These are phyloP conservation scores for Parnassius apollo DNA, from an alignment of 2,888 invertebrate species.

Conservation along the genomic window DNA sequence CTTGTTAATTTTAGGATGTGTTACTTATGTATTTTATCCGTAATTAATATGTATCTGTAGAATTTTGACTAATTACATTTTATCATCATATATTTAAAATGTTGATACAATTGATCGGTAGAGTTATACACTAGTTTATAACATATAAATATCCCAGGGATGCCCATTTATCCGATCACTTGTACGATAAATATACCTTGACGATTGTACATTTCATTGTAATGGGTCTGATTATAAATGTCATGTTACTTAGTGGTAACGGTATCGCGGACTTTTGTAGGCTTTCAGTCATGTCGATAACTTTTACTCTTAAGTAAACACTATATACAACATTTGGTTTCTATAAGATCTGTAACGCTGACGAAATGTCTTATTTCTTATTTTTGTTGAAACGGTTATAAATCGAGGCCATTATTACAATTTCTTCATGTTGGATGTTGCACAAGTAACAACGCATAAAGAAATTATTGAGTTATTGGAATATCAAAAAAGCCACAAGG, in stretches of 20 bases:
- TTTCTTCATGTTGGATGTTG: slow-evolving; percentile 73
- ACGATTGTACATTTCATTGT: slow-evolving; percentile 77
- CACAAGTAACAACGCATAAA: slow-evolving; percentile 66
- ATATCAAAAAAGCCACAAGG: slow-evolving; percentile 61
- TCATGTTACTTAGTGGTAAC: slow-evolving; percentile 29
- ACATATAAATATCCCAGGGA: slow-evolving; percentile 31
- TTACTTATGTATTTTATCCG: slow-evolving; percentile 53
- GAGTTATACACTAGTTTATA: slow-evolving; percentile 28
- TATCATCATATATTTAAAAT: slow-evolving; percentile 24
- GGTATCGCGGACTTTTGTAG: slow-evolving; percentile 24
- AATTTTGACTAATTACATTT: slow-evolving; percentile 50
- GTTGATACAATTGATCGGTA: slow-evolving; percentile 55
- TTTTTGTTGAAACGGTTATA: slow-evolving; percentile 58
- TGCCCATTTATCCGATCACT: slow-evolving; percentile 47
- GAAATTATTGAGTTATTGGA: slow-evolving; percentile 61
- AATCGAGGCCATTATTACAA: slow-evolving; percentile 75
- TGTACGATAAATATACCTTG: slow-evolving; percentile 46
- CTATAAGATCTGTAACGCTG: slow-evolving; percentile 7
- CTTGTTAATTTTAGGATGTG: slow-evolving; percentile 53
- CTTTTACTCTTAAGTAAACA: slow-evolving; percentile 29
- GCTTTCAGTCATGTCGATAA: slow-evolving; percentile 24
- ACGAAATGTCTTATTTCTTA: slow-evolving; percentile 32
- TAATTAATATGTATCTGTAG: slow-evolving; percentile 45
- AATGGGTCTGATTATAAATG: slow-evolving; percentile 58
- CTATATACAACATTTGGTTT: slow-evolving; percentile 14